phyloP scores from a whole-genome alignment of 2,797 vertebrate species.

The Lepilemur septentrionalis region DNA sequence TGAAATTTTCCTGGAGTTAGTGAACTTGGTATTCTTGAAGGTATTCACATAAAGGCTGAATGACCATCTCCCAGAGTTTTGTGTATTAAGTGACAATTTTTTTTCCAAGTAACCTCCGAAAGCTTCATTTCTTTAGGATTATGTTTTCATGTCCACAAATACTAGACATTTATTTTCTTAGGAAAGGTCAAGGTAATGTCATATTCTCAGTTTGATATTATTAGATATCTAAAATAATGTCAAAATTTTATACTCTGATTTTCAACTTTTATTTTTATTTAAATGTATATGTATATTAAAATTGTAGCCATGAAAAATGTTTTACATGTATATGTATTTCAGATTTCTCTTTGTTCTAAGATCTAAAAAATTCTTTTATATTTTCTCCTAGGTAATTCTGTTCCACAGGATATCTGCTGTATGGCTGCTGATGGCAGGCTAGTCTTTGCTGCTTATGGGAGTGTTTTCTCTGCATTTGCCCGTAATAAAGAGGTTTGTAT shows the following conservation, averaged over 20 bases:
- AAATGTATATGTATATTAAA: neutral
- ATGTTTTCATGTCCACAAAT: neutral
- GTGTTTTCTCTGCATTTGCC: slow-evolving; percentile 90
- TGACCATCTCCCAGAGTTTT: neutral
- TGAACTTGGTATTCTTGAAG: slow-evolving; percentile 11
- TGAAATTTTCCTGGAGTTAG: slow-evolving; percentile 2
- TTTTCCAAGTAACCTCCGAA: neutral
- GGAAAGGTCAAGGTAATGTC: neutral
- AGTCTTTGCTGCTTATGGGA: slow-evolving; percentile 91
- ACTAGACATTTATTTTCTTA: neutral
- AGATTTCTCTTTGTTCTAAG: neutral
- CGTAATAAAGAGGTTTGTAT: slow-evolving; percentile 93
- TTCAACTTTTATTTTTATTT: neutral
- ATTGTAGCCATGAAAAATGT: slow-evolving; percentile 15
- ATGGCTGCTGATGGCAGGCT: slow-evolving; percentile 94
- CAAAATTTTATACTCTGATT: slow-evolving; percentile 15
- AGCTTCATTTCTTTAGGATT: slow-evolving; percentile 40
- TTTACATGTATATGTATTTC: neutral
- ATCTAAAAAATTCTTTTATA: slow-evolving; percentile 32
- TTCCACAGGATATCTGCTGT: slow-evolving; percentile 91
- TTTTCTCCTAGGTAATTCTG: slow-evolving; percentile 89
- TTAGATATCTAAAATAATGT: slow-evolving; percentile 24
- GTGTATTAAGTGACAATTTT: neutral
- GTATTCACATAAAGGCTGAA: neutral
- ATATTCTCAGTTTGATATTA: neutral